Base-by-base conservation (phyloP, 2,888 invertebrate genomes). In the Vannuccia rotundouncinata region DNA sequence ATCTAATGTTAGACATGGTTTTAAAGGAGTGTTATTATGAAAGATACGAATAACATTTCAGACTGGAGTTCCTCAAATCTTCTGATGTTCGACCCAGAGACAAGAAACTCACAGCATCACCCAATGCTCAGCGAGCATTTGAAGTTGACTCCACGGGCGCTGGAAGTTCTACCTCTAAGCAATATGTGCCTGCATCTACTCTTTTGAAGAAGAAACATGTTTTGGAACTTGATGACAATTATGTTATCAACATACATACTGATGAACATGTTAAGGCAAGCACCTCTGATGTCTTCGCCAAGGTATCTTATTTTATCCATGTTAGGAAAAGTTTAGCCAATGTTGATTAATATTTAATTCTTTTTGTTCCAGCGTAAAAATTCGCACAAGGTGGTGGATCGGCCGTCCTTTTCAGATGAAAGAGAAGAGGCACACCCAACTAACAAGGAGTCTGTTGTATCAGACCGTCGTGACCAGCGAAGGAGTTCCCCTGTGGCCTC, bases 241-340 rank as follows among this genome's bases (percentile, higher is more conserved):
- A 66, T 66, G 66, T 66, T 22, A 66, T 66, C 5, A 66, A 66
- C 25, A 66, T 66, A 66, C 66, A 66, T 22, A 66, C 66, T 66
- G 66, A 66, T 66, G 66, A 66, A 66, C 66, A 66, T 27, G 25
- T 5, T 17, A 22, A 5, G 17, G 13, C 66, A 5, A 17, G 10
- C 10, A 45, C 45, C 17, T 17, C 66, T 22, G 66, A 66, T 66
- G 66, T 66, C 17, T 66, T 66, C 25, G 25, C 22, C 25, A 66
- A 66, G 66, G 66, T 66, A 66, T 22, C 22, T 66, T 2, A 45
- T 45, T 45, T 45, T 45, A 10, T 10, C 17, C 17, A 45, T 45
- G 45, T 10, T 10, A 45, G 5, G 5, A 45, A 45, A 10, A 45
- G 45, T 17, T 45, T 45, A 10, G 45, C 17, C 10, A 10, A 45